phyloP scores from a whole-genome alignment of 2,113 vertebrate species.

The Oceanites oceanicus region DNA sequence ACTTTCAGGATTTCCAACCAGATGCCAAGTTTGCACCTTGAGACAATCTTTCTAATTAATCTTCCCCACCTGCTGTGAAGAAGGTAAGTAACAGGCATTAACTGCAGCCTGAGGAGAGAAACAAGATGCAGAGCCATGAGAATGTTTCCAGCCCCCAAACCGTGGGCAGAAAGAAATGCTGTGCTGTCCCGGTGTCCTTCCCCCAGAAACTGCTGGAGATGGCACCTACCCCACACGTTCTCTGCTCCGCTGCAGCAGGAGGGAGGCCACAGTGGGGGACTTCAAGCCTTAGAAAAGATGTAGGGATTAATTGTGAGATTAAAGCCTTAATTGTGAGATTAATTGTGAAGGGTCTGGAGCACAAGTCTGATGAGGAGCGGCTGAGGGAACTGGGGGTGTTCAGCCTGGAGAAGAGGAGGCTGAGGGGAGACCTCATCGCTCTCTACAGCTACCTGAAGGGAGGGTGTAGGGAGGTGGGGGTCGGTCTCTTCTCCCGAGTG shows the following conservation, averaged over 20 bases:
- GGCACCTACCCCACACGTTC: fast-evolving
- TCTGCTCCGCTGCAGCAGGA: not conserved
- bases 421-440: too few relatives aligned
- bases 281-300: not conserved
- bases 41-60: not conserved
- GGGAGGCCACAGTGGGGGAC: not conserved
- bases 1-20: not conserved
- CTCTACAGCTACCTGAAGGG: too few relatives aligned
- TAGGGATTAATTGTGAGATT: not conserved
- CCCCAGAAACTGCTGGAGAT: not conserved
- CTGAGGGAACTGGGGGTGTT: too few relatives aligned
- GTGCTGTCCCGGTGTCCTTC: not conserved
- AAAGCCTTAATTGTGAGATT: too few relatives aligned
- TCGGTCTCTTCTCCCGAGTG: too few relatives aligned
- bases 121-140: not conserved
- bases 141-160: not conserved
- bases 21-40: not conserved
- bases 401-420: too few relatives aligned
- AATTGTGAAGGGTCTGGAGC: too few relatives aligned
- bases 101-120: not conserved
- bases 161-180: not conserved
- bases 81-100: not conserved
- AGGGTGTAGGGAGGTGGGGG: too few relatives aligned
- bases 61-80: not conserved
- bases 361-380: too few relatives aligned